Conservation (phyloP, 2,797 vertebrate genomes). For the Gephyroberyx darwinii region DNA sequence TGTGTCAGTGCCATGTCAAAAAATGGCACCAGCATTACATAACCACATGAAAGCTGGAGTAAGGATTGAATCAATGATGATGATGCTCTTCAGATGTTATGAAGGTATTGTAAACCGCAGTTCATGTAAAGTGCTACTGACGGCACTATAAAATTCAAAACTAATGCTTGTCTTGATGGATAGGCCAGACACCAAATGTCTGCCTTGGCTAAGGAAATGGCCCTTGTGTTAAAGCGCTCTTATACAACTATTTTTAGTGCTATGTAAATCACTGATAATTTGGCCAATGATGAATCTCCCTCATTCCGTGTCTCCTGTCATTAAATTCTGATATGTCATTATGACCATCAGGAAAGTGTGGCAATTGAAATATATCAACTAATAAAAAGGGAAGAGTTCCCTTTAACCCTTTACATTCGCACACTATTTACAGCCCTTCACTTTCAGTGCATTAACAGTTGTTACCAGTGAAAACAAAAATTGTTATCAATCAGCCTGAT, state of each 20-base stretch:
- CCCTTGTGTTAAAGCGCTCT: conserved; percentile 85
- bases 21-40: conserved; percentile 52
- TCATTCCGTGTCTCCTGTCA: conserved; percentile 84
- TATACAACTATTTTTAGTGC: conserved; percentile 90
- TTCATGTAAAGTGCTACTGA: conserved; percentile 72
- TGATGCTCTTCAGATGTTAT: conserved; percentile 37
- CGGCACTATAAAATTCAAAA: conserved; percentile 82
- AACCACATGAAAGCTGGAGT: conserved; percentile 41
- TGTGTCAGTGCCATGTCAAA: conserved; percentile 1
- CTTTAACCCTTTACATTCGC: conserved; percentile 51
- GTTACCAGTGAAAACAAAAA: conserved; percentile 4
- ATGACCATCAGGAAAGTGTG: conserved; percentile 81
- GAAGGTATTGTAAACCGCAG: conserved; percentile 74
- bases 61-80: not conserved
- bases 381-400: conserved; percentile 72
- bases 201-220: conserved; percentile 83
- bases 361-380: conserved; percentile 77
- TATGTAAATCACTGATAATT: conserved; percentile 87
- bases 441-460: conserved; percentile 19
- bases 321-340: conserved; percentile 87
- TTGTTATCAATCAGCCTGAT: not conserved
- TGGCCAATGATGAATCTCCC: conserved; percentile 78
- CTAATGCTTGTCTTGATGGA: conserved; percentile 84
- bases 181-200: conserved; percentile 80
- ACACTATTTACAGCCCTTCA: conserved; percentile 28